Conservation (phyloP, 2,797 vertebrate species). For the Oryzias dopingdopingensis region DNA sequence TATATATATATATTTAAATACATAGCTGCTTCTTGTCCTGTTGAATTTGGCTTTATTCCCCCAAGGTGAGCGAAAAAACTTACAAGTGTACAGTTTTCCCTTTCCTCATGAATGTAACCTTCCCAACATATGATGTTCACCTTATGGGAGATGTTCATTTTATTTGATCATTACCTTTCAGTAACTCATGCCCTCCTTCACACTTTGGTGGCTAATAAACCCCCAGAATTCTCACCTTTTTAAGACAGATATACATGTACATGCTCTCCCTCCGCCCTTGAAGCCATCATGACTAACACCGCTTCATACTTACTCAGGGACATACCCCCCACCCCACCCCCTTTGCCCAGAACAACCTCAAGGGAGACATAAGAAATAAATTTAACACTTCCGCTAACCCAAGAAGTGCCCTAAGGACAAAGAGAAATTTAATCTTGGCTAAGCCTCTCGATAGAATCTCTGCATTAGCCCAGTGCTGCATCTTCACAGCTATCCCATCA, state of each 20-base stretch:
- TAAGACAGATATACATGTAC: constrained; percentile 21
- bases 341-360: constrained; percentile 49
- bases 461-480: constrained; percentile 70
- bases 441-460: constrained; percentile 77
- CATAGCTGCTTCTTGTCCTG: too few relatives aligned
- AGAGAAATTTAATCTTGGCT: constrained; percentile 79
- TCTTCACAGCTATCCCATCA: constrained; percentile 73
- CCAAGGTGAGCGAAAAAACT: too few relatives aligned
- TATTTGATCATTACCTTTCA: constrained; percentile 59
- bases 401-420: constrained; percentile 78
- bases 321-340: constrained; percentile 26
- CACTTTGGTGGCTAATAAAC: constrained; percentile 57
- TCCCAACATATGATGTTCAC: constrained; percentile 23
- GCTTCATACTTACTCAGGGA: constrained; percentile 7
- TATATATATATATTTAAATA: too few relatives aligned
- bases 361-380: constrained; percentile 72
- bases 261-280: constrained; percentile 2
- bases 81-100: not conserved
- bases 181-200: constrained; percentile 38
- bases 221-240: constrained; percentile 36
- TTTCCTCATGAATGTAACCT: constrained; percentile 15
- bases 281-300: constrained; percentile 4
- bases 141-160: constrained; percentile 35
- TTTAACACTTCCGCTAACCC: constrained; percentile 71
- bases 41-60: too few relatives aligned